These are phyloP conservation scores for Clanis bilineata DNA, from an alignment of 2,888 invertebrate genomes.

Conservation along the genomic window DNA sequence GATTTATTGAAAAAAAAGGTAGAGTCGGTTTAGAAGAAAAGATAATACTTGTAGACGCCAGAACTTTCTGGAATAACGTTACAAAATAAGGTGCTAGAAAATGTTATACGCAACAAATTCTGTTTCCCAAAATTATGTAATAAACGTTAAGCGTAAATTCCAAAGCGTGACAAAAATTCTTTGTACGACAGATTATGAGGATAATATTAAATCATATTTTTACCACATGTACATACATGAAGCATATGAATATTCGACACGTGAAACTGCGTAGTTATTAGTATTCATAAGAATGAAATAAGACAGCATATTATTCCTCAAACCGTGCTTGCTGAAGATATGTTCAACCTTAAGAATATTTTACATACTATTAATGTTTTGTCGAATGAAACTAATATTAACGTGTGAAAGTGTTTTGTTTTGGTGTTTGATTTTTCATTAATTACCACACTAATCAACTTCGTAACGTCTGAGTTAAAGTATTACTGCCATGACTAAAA, in stretches of 20 bases:
- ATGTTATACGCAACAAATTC: slow-evolving; percentile 20
- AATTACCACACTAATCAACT: slow-evolving; percentile 45
- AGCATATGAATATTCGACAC: slow-evolving; percentile 45
- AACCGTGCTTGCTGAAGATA: slow-evolving; percentile 35
- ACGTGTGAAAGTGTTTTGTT: slow-evolving; percentile 28
- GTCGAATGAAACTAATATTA: slow-evolving; percentile 25
- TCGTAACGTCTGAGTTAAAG: slow-evolving; percentile 32
- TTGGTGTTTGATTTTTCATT: slow-evolving; percentile 37
- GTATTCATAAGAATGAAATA: slow-evolving; percentile 53
- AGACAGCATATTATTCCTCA: slow-evolving; percentile 40
- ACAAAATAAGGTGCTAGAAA: neutral
- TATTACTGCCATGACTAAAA: neutral
- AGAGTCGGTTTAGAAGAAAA: neutral
- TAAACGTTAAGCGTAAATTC: slow-evolving; percentile 23
- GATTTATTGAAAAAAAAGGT: too few relatives aligned
- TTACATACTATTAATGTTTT: slow-evolving; percentile 23
- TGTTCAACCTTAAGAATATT: slow-evolving; percentile 31
- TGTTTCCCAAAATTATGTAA: slow-evolving; percentile 19
- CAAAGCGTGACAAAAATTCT: neutral
- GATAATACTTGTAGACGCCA: neutral
- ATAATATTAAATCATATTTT: slow-evolving; percentile 9
- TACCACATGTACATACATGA: slow-evolving; percentile 23
- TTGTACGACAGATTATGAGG: neutral
- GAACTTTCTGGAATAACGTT: neutral
- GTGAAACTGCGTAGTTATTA: slow-evolving; percentile 42